These are phyloP conservation scores for Mesocentrotus franciscanus DNA, from an alignment of 53 echinoderm and acorn worm species.

Conservation along the genomic window DNA sequence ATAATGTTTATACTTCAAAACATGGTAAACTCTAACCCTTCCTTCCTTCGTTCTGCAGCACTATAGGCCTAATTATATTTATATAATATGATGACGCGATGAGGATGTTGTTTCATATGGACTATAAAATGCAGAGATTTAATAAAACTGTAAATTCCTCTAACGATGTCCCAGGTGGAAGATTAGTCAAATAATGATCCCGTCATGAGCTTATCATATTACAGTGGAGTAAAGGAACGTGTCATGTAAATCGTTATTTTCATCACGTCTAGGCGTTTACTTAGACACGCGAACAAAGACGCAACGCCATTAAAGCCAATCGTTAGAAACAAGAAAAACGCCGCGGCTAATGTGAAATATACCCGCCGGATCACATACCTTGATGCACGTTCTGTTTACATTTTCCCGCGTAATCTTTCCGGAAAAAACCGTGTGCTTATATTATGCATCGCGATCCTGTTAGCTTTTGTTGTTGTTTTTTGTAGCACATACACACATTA, in stretches of 20 bases:
- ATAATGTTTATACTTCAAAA: no score
- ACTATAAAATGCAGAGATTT: background rate
- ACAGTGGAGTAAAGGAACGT: background rate
- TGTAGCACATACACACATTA: conserved; percentile 3
- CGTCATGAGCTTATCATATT: background rate
- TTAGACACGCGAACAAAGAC: background rate
- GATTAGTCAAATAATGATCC: conserved; percentile 18
- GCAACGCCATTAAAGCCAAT: background rate
- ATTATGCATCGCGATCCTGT: background rate
- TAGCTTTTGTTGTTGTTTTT: background rate
- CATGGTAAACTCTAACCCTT: no score
- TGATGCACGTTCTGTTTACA: background rate
- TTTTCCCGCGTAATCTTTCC: conserved; percentile 30
- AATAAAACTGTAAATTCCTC: background rate
- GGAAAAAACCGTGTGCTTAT: background rate
- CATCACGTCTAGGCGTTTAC: background rate
- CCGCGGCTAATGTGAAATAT: conserved; percentile 13
- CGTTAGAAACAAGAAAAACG: background rate
- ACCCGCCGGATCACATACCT: background rate
- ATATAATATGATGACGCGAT: no score
- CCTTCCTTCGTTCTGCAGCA: no score
- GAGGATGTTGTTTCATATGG: no score
- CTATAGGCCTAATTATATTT: no score
- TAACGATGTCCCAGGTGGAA: conserved; percentile 1
- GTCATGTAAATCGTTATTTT: background rate